phyloP scores from a whole-genome alignment of 2,888 invertebrate species.

The Phalera bucephala region DNA sequence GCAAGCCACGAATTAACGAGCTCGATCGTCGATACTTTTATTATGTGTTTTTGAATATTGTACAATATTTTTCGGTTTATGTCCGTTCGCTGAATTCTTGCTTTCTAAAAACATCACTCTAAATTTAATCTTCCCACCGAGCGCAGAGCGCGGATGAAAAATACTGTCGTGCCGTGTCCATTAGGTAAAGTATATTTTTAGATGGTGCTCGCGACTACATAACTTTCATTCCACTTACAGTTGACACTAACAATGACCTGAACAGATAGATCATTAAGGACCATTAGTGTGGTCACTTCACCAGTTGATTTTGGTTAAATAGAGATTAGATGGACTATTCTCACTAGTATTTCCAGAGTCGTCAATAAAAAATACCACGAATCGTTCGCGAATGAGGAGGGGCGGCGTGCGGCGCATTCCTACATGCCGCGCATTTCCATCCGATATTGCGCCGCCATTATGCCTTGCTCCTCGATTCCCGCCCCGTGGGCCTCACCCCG shows the following conservation, averaged over 20 bases:
- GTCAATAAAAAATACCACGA: conserved; percentile 82
- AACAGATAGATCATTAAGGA: conserved; percentile 6
- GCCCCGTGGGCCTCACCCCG: conserved; percentile 59
- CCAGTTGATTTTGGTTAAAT: conserved; percentile 35
- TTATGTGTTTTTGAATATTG: not conserved
- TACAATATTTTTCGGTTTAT: conserved; percentile 8
- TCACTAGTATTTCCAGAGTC: conserved; percentile 71
- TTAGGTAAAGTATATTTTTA: conserved; percentile 72
- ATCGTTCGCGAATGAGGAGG: conserved; percentile 77
- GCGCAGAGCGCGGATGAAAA: conserved; percentile 60
- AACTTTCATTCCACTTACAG: conserved; percentile 39
- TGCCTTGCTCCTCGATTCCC: conserved; percentile 67
- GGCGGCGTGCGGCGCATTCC: conserved; percentile 80
- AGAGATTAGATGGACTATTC: conserved; percentile 48
- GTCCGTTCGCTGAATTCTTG: conserved; percentile 43
- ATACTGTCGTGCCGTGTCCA: conserved; percentile 67
- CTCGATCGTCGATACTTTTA: too few species aligned
- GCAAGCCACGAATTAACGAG: too few species aligned
- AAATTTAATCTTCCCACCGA: conserved; percentile 68
- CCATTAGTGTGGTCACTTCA: conserved; percentile 20
- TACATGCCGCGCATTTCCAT: conserved; percentile 83
- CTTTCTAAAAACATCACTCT: conserved; percentile 66
- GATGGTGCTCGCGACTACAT: conserved; percentile 50
- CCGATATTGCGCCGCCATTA: conserved; percentile 83
- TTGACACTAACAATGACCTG: conserved; percentile 15